A percentile compares a stretch with the other conserved stretches of the same genome.
phyloP scores from a whole-genome alignment of 1,140 invertebrate species.

The Apolygus lucorum region DNA sequence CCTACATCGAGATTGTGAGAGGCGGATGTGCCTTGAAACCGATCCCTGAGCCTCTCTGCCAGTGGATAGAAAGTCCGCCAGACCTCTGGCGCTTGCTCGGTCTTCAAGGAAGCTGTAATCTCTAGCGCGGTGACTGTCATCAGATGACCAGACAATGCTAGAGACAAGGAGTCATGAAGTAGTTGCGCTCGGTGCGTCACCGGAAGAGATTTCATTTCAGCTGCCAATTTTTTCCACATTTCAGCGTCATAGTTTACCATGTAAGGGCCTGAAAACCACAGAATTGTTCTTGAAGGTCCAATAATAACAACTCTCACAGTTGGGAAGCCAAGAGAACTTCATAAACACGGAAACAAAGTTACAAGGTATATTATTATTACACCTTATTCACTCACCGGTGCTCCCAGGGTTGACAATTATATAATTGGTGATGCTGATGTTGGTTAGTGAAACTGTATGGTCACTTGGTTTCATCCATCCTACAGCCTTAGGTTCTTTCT shows the following conservation, averaged over 20 bases:
- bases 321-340: too few relatives aligned
- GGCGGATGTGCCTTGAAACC: constrained; percentile 49
- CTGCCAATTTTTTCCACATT: constrained; percentile 67
- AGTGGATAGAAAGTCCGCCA: constrained; percentile 47
- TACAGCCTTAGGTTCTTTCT: constrained; percentile 17
- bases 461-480: constrained; percentile 28
- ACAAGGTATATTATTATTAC: too few relatives aligned
- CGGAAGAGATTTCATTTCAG: constrained; percentile 49
- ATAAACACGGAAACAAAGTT: too few relatives aligned
- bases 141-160: constrained; percentile 66
- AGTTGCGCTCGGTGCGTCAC: constrained; percentile 55
- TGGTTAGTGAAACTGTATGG: constrained; percentile 17
- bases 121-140: constrained; percentile 59
- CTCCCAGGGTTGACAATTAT: constrained; percentile 71
- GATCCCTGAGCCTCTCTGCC: constrained; percentile 63
- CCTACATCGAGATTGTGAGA: constrained; percentile 31
- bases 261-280: constrained; percentile 53
- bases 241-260: constrained; percentile 68
- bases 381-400: constrained; percentile 52
- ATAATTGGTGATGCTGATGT: constrained; percentile 25
- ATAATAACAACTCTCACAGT: too few relatives aligned
- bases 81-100: constrained; percentile 59
- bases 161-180: constrained; percentile 66
- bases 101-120: constrained; percentile 52
- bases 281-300: too few relatives aligned